A percentile compares a stretch with the other conserved stretches of the same genome.
These are phyloP conservation scores for Chironomus striatipennis DNA, from an alignment of 1,140 invertebrate species.

Conservation along the genomic window DNA sequence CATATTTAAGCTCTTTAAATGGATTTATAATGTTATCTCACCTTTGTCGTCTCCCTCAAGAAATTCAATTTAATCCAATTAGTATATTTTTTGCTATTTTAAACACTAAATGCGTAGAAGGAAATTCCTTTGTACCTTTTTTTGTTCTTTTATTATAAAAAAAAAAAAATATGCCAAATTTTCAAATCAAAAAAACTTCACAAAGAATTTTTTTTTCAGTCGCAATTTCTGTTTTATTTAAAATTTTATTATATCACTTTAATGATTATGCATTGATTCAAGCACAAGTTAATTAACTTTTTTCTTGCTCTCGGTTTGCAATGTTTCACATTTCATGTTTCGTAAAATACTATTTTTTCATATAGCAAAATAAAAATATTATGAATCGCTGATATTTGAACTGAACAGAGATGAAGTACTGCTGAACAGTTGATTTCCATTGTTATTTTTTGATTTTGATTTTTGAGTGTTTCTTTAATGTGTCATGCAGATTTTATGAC, in stretches of 20 bases:
- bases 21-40: no score
- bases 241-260: not conserved
- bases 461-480: not conserved
- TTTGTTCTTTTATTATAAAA: no score
- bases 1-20: no score
- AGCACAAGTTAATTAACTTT: not conserved
- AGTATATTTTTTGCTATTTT: no score
- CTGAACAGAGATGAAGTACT: not conserved
- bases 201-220: not conserved
- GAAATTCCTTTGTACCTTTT: no score
- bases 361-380: not conserved
- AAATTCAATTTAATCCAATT: no score
- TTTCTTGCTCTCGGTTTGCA: not conserved
- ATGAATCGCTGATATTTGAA: not conserved
- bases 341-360: not conserved
- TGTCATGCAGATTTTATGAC: not conserved
- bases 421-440: not conserved
- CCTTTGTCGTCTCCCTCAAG: no score
- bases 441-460: not conserved
- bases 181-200: not conserved
- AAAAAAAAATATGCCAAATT: not conserved
- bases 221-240: not conserved
- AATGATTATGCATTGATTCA: slow-evolving; percentile 8
- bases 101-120: no score
- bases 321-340: not conserved